Evolutionary conservation across 2,113 vertebrate genomes (phyloP), one percentile per base, ranked within the genome.

Genomic region (Microcebus ravelobensis): DNA sequence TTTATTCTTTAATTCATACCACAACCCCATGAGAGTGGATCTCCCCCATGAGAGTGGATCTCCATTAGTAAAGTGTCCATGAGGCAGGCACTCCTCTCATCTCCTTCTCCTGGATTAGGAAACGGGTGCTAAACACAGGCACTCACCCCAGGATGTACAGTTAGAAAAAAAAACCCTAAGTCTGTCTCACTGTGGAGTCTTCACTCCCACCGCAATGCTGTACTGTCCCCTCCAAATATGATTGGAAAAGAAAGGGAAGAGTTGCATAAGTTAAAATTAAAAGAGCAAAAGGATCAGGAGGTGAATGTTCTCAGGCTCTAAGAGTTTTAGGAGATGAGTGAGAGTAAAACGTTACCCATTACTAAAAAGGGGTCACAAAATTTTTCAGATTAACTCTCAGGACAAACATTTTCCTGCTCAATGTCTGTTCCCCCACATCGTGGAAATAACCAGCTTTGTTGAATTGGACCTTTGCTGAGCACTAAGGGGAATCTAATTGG

Each of bases 1-100:
- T 87, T 70, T 91, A 48, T 87, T 94, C 71, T 88, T 71, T 61
- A 93, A 80, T 91, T 94, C 61, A 76, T 82, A 55, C 14, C 31
- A 80, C 48, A 50, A 36, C 9, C 4, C 20, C 34, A 17, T 6
- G 20, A 84, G 20, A 52, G 36, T 23, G 8, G 20, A 14, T 70
- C 39, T 84, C 23, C 50, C 4, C 20, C 29, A 13, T 6, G 20
- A 84, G 15, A 52, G 34, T 23, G 8, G 20, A 14, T 70, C 39
- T 84, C 23, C 50, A 90, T 29, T 55, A 59, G 80, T 45, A 79
- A 92, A 65, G 23, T 23, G 31, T 23, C 25, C 17, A 1, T 20
- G 59, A 92, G n/a, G 29, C 8, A 15, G 34, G 3, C 29, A 68
- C 5, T 29, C 13, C 36, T 73, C 61, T 79, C 55, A 71, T 91